Evolutionary conservation across 2,113 vertebrate genomes (phyloP).

Genomic region (Eleginops maclovinus): DNA sequence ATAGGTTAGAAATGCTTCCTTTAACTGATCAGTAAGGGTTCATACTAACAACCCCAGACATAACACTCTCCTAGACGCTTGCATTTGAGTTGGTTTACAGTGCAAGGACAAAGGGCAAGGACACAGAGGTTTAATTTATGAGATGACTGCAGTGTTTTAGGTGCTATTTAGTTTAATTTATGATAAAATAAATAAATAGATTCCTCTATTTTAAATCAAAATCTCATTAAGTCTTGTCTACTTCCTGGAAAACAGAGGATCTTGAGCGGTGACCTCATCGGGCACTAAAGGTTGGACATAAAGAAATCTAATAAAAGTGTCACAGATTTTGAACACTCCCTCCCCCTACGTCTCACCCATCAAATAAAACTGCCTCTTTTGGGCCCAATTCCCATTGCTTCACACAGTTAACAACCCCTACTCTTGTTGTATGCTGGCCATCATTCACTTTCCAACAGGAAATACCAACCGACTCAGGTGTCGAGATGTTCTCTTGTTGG

Average conservation of each 20-base stretch:
- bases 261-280: conserved; percentile 49
- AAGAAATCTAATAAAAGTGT: conserved; percentile 60
- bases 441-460: conserved; percentile 26
- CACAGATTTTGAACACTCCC: conserved; percentile 33
- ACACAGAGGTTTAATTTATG: background rate
- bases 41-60: background rate
- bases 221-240: background rate
- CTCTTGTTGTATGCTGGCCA: conserved; percentile 3
- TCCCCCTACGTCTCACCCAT: conserved; percentile 16
- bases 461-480: conserved; percentile 18
- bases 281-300: conserved; percentile 31
- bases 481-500: conserved; percentile 25
- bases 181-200: background rate
- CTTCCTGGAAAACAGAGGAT: conserved; percentile 31
- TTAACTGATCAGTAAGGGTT: background rate
- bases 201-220: conserved; percentile 9
- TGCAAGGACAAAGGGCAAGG: no score
- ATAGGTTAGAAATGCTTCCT: no score
- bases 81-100: no score
- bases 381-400: conserved; percentile 25
- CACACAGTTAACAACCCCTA: conserved; percentile 1
- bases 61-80: no score
- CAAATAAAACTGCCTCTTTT: conserved; percentile 44
- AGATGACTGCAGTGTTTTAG: background rate
- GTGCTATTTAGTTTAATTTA: background rate